Conservation (phyloP, 2,888 invertebrate species). For the Epinotia brunnichana region DNA sequence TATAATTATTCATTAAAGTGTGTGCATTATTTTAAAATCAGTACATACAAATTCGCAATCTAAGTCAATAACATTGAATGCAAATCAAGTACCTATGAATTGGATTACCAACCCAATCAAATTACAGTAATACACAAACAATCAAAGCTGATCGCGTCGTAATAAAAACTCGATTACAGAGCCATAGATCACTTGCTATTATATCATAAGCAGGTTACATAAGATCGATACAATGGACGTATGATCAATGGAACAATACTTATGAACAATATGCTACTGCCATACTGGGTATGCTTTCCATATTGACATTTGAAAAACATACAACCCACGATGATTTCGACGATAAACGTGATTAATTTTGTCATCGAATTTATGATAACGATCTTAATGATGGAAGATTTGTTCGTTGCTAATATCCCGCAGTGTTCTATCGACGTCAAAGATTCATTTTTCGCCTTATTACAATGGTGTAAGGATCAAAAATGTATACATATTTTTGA, state of each 20-base stretch:
- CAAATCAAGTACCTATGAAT: background rate
- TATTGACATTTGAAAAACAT: conserved; percentile 38
- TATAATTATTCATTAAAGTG: no score
- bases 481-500: no score
- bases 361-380: conserved; percentile 19
- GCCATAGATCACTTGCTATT: conserved; percentile 39
- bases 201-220: conserved; percentile 38
- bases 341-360: conserved; percentile 33
- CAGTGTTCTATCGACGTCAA: background rate
- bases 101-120: conserved; percentile 7
- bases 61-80: background rate
- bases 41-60: no score
- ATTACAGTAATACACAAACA: background rate
- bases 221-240: conserved; percentile 40
- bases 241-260: conserved; percentile 37
- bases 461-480: no score
- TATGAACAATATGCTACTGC: conserved; percentile 19
- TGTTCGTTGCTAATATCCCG: background rate
- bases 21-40: no score
- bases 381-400: conserved; percentile 12
- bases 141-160: conserved; percentile 9
- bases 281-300: conserved; percentile 23
- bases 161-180: conserved; percentile 18
- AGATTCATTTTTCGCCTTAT: no score
- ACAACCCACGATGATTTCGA: conserved; percentile 28